phyloP scores from a whole-genome alignment of 1,140 invertebrate genomes.

The Drosophila ercepeae region DNA sequence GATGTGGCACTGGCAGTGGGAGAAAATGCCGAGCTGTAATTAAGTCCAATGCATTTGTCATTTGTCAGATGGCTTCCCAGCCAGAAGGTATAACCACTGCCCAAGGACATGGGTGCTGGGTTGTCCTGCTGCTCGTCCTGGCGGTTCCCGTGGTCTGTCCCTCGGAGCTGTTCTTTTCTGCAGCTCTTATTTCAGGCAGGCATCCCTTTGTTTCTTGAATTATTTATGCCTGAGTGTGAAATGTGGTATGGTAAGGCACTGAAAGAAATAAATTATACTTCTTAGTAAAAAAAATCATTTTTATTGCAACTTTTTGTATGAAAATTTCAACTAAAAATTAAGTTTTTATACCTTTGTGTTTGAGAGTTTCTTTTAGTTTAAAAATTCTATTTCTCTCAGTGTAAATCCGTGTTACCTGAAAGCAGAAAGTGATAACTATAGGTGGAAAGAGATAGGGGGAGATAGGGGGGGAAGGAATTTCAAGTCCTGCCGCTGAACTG shows the following conservation, averaged over 20 bases:
- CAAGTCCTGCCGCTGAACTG: neutral
- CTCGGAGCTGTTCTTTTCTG: neutral
- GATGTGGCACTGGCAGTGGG: neutral
- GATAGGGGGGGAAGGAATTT: neutral
- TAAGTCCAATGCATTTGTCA: slow-evolving; percentile 47
- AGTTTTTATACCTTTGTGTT: no score
- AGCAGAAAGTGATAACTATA: neutral
- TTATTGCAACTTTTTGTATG: neutral
- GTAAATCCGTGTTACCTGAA: neutral
- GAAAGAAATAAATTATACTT: neutral
- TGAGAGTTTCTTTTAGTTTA: neutral
- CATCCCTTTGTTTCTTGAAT: slow-evolving; percentile 33
- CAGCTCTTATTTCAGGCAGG: neutral
- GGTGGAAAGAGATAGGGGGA: neutral
- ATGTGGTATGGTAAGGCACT: slow-evolving; percentile 7
- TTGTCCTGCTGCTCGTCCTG: slow-evolving; percentile 24
- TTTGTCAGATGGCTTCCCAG: slow-evolving; percentile 9
- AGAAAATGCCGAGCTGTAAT: slow-evolving; percentile 29
- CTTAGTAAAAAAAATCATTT: neutral
- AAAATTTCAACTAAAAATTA: no score
- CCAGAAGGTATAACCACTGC: neutral
- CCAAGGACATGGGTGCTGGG: slow-evolving; percentile 28
- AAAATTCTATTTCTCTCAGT: neutral
- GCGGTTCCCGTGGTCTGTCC: neutral
- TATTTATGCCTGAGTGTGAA: slow-evolving; percentile 36